Conservation (phyloP, 2,797 vertebrate genomes). For the Poecilia gillii region DNA sequence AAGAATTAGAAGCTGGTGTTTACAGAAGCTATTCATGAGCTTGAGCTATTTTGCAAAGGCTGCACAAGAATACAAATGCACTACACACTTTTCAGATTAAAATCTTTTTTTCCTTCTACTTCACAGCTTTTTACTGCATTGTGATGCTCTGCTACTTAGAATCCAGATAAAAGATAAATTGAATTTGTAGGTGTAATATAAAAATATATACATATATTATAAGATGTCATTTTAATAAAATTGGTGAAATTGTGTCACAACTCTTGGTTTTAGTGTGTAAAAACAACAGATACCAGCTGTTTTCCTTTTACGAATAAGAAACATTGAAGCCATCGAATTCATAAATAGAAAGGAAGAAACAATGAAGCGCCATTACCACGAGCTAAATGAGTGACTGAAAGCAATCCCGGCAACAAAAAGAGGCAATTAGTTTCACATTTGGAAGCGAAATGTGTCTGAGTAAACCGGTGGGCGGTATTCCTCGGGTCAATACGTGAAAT, state of each 20-base stretch:
- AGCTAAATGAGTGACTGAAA: constrained; percentile 23
- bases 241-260: background rate
- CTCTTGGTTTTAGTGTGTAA: background rate
- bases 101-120: background rate
- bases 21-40: background rate
- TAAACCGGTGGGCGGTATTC: constrained; percentile 33
- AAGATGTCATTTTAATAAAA: background rate
- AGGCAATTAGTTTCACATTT: constrained; percentile 46
- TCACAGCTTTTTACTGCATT: background rate
- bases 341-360: background rate
- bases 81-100: background rate
- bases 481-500: constrained; percentile 60
- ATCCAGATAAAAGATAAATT: background rate
- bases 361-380: background rate
- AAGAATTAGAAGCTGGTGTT: background rate
- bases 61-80: background rate
- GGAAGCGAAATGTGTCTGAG: background rate
- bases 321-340: constrained; percentile 16
- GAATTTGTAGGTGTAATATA: background rate
- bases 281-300: constrained; percentile 4
- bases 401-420: constrained; percentile 43
- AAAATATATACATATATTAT: background rate
- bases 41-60: background rate
- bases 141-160: background rate
- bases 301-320: constrained; percentile 10